Evolutionary conservation across 2,113 vertebrate genomes (phyloP).

Genomic region (Casuarius casuarius): DNA sequence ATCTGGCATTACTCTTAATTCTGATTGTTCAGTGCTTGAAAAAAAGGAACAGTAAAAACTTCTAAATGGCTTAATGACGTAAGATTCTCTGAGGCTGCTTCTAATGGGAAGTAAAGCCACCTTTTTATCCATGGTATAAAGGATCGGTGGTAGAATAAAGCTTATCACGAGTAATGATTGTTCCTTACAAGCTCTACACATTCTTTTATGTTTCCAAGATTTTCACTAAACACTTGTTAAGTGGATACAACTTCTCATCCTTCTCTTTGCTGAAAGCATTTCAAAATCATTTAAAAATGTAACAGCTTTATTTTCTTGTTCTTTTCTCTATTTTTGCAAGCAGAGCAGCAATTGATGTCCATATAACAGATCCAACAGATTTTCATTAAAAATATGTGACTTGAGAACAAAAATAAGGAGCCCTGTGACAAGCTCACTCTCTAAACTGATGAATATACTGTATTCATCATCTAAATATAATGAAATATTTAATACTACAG

Average conservation of each 20-base stretch:
- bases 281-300: slow-evolving; percentile 20
- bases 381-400: slow-evolving; percentile 48
- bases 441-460: slow-evolving; percentile 45
- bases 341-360: slow-evolving; percentile 47
- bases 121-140: background rate
- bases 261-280: background rate
- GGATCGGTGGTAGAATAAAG: background rate
- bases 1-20: slow-evolving; percentile 31
- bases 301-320: slow-evolving; percentile 28
- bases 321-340: slow-evolving; percentile 13
- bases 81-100: background rate
- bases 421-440: slow-evolving; percentile 36
- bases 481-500: slow-evolving; percentile 71
- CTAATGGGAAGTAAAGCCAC: slow-evolving; percentile 6
- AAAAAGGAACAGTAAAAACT: slow-evolving; percentile 31
- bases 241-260: background rate
- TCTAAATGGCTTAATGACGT: background rate
- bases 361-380: slow-evolving; percentile 36
- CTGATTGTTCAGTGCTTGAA: slow-evolving; percentile 14
- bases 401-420: slow-evolving; percentile 47
- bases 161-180: background rate
- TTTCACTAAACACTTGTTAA: background rate
- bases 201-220: background rate
- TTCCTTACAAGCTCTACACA: background rate
- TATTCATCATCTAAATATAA: slow-evolving; percentile 34